phyloP scores from a whole-genome alignment of 2,888 invertebrate genomes.

The Acronicta aceris region DNA sequence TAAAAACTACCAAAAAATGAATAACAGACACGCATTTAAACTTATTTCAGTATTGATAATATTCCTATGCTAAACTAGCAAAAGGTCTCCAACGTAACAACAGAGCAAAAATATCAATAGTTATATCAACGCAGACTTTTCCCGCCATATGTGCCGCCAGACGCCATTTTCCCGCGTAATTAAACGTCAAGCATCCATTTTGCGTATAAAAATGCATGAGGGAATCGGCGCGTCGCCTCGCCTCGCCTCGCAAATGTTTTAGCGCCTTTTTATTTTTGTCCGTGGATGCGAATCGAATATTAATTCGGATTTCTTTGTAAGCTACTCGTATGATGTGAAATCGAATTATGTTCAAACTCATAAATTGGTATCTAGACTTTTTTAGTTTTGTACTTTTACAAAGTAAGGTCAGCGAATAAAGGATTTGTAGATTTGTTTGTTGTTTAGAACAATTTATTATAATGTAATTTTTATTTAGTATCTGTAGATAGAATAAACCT shows the following conservation, averaged over 20 bases:
- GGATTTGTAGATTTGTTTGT: neutral
- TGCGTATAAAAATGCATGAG: conserved; percentile 70
- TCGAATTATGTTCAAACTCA: conserved; percentile 21
- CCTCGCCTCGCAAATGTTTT: conserved; percentile 49
- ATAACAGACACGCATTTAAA: too few relatives aligned
- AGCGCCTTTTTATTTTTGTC: conserved; percentile 49
- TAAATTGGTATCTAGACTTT: conserved; percentile 15
- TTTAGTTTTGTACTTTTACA: neutral
- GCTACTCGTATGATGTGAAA: conserved; percentile 18
- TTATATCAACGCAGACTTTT: conserved; percentile 45
- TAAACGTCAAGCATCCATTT: conserved; percentile 81
- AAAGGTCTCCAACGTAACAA: conserved; percentile 5
- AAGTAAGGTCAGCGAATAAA: conserved; percentile 1
- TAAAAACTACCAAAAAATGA: too few relatives aligned
- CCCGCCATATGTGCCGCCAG: conserved; percentile 42
- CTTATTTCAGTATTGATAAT: too few relatives aligned
- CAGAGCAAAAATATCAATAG: conserved; percentile 34
- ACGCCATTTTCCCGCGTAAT: conserved; percentile 72
- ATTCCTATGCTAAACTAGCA: conserved; percentile 6
- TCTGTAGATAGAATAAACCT: neutral
- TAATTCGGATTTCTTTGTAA: conserved; percentile 36
- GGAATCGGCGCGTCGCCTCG: conserved; percentile 50
- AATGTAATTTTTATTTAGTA: neutral
- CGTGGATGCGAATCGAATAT: conserved; percentile 47
- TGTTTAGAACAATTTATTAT: neutral